Conservation (phyloP, 2,888 invertebrate species). For the Penaeus monodon region DNA sequence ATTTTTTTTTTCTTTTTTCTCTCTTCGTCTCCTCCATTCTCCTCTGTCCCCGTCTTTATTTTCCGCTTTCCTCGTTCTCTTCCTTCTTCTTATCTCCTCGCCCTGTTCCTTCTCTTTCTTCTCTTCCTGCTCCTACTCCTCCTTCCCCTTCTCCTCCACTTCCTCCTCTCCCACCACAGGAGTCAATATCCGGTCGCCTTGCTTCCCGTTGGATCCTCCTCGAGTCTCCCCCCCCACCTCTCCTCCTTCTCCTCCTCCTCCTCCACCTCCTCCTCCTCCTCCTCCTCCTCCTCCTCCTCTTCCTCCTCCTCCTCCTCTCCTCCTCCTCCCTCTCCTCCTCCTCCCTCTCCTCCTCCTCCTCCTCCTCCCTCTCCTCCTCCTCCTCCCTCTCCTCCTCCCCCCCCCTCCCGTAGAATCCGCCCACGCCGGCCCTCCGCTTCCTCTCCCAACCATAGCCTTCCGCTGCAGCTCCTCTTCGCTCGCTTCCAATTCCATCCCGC, state of each 20-base stretch:
- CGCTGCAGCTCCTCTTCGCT: not conserved
- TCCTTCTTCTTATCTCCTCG: not conserved
- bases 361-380: not conserved
- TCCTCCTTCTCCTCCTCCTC: not conserved
- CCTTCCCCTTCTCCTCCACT: slow-evolving; percentile 1
- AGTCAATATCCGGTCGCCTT: not conserved
- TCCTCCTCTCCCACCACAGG: not conserved
- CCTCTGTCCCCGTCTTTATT: not conserved
- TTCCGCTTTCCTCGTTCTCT: not conserved
- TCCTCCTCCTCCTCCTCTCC: not conserved
- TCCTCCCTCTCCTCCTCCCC: not conserved
- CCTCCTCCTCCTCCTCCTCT: not conserved
- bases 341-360: not conserved
- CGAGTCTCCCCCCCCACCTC: not conserved
- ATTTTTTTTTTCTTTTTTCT: no score
- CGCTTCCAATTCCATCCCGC: not conserved
- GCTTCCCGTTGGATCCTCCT: not conserved
- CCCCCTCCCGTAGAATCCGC: not conserved
- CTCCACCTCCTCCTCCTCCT: not conserved
- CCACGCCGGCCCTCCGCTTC: slow-evolving; percentile 3
- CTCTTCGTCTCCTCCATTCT: not conserved
- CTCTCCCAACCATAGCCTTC: not conserved
- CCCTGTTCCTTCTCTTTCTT: not conserved
- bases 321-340: not conserved
- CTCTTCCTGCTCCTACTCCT: not conserved